These are phyloP conservation scores for Drosophila testacea DNA, from an alignment of 2,888 invertebrate genomes.

Conservation along the genomic window DNA sequence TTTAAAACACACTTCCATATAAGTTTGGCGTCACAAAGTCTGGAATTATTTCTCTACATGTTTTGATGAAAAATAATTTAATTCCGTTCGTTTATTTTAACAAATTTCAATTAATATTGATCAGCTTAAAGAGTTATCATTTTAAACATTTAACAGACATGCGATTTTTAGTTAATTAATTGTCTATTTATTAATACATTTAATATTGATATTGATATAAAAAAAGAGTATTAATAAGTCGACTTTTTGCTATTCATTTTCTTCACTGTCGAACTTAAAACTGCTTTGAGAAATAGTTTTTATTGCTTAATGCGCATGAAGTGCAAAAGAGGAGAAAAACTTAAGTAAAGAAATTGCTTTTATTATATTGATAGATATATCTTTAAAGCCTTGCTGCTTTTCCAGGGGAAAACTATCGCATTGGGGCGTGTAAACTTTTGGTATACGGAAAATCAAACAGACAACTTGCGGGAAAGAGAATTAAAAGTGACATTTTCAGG, in stretches of 20 bases:
- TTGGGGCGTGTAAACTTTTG: constrained; percentile 61
- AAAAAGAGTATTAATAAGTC: constrained; percentile 3
- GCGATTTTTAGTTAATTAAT: too few species aligned
- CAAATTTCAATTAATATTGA: too few species aligned
- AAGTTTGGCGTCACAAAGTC: constrained; percentile 48
- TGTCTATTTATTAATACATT: background rate
- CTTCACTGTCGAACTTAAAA: constrained; percentile 51
- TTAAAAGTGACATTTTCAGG: constrained; percentile 2
- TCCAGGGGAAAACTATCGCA: constrained; percentile 24
- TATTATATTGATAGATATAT: constrained; percentile 26
- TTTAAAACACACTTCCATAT: background rate
- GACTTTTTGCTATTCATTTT: background rate
- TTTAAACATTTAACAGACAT: too few species aligned
- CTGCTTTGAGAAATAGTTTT: constrained; percentile 53
- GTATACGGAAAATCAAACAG: constrained; percentile 51
- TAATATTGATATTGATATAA: background rate
- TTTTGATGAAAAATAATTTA: background rate
- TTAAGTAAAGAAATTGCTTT: constrained; percentile 51
- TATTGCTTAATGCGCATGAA: constrained; percentile 60
- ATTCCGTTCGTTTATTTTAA: too few species aligned
- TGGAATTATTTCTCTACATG: constrained; percentile 1
- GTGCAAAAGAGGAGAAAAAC: constrained; percentile 34
- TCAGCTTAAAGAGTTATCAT: too few species aligned
- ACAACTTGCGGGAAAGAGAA: constrained; percentile 29
- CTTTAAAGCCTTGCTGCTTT: constrained; percentile 40